Base-by-base conservation (phyloP, 2,888 invertebrate genomes). In the Nymphalis c-album region DNA sequence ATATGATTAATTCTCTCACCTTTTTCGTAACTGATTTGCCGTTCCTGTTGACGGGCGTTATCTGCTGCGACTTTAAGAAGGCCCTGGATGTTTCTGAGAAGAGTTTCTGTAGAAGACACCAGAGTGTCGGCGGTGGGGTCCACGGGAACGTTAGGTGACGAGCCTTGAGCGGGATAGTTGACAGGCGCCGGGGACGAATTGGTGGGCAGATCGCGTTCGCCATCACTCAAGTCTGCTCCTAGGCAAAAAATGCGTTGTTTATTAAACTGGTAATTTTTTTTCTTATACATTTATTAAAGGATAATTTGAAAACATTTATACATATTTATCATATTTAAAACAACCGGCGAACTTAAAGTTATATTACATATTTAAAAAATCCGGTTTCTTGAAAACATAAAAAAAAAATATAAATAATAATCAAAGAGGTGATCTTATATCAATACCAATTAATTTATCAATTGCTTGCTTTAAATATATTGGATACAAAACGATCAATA, bases 21-120 rank as follows among this genome's bases (percentile, higher is more conserved):
- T 96, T 98, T 98, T 93, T 98, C 98, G 90, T 97, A 97, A 94
- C 96, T 97, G 90, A 98, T 96, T 91, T 98, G 98, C 77, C 98
- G 94, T 89, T 99, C 98, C 91, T 98, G 98, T 84, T 98, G 98
- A 79, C 98, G 94, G 65, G 98, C 98, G 91, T 98, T 98, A 89
- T 98, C 98, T 2, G 98, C 98, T n/a, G 98, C 98, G 71, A 98
- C 98, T 91, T 98, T 98, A 73, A 98, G 94, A 74, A 98, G 94
- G 64, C 98, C 98, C 90, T 98, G 98, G 82, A 99, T 98, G 89
- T 98, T 98, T 83, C 98, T 94, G 76, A 98, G 94, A 76, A 98
- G 94, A 70, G 98, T 98, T 92, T 98, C 98, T 69, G 98, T 98
- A 80, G 98, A 98, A 74, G 97, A 97, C 77, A 94, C 94, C 75